A percentile compares a stretch with the other conserved stretches of the same genome.
phyloP scores from a whole-genome alignment of 2,797 vertebrate genomes.

The Hydrocynus forskahlii region DNA sequence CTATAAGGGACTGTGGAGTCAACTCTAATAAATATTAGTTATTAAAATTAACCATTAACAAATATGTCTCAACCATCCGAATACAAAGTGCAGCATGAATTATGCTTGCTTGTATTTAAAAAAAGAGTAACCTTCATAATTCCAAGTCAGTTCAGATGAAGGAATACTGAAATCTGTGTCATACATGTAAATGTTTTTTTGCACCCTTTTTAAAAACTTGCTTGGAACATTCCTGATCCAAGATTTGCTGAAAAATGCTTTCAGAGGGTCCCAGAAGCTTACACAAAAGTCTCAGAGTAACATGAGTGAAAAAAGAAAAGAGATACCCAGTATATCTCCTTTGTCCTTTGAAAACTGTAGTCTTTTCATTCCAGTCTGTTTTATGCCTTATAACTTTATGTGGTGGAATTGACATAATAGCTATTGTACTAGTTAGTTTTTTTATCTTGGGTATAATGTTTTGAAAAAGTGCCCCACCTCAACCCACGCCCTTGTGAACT shows the following conservation, averaged over 20 bases:
- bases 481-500: not conserved
- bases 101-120: slow-evolving; percentile 3
- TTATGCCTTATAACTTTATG: not conserved
- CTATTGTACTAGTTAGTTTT: not conserved
- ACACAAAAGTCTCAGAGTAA: too few species aligned
- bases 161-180: not conserved
- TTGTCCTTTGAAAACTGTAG: too few species aligned
- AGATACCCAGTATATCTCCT: too few species aligned
- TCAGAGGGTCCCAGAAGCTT: too few species aligned
- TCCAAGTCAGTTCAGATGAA: not conserved
- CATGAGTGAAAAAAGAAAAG: too few species aligned
- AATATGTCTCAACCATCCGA: not conserved
- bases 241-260: not conserved
- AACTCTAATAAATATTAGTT: not conserved
- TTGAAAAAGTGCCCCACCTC: not conserved
- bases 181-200: too few species aligned
- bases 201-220: too few species aligned
- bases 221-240: too few species aligned
- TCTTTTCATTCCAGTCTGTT: too few species aligned
- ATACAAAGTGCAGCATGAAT: slow-evolving; percentile 14
- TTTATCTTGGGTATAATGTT: not conserved
- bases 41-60: slow-evolving; percentile 33
- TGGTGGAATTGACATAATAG: not conserved
- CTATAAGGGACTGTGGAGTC: not conserved
- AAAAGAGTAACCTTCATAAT: slow-evolving; percentile 13